Evolutionary conservation across 2,888 invertebrate species (phyloP), one percentile per base, ranked within the genome.

Genomic region (Clivina fossor): DNA sequence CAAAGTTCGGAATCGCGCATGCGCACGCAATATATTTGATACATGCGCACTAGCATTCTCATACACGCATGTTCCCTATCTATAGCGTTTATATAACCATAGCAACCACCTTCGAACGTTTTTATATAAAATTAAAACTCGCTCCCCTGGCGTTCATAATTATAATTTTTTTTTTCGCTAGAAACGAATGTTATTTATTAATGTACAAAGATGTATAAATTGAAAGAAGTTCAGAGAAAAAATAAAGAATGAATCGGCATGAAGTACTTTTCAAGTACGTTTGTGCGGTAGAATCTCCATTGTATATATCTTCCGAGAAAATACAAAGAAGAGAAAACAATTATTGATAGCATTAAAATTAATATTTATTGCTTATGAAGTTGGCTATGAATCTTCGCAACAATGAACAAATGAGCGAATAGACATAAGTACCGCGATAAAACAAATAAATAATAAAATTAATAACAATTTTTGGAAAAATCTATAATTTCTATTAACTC

Each of bases 121-220:
- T 53, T 53, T 44, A 53, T 53, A 53, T 53, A 53, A 53, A 53
- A 53, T 53, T 53, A 43, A 53, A 53, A 44, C 44, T 44, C 44
- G 35, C 37, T 44, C 53, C 44, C 53, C 26, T 43, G 53, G 44
- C 44, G 35, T 44, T 26, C 35, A 49, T 44, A 53, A 53, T 53
- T 43, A 53, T 44, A 53, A 40, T 44, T 47, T 9, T 53, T 53
- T 53, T 38, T 49, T 30, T 40, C 40, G 13, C 37, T 44, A 22
- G 38, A 53, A 53, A 53, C 28, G 35, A 35, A 44, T 19, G 53
- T 53, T 53, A 53, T 53, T 53, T 53, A 53, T 53, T 44, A 37
- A 44, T 51, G 30, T 43, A 20, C 43, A 43, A 35, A 35, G 51
- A 24, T 41, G 44, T 38, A 43, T 53, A 32, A 44, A 53, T 53